A percentile compares a stretch with the other conserved stretches of the same genome.
These are phyloP conservation scores for Uloborus plumipes DNA, from an alignment of 2,888 invertebrate species.

Conservation along the genomic window DNA sequence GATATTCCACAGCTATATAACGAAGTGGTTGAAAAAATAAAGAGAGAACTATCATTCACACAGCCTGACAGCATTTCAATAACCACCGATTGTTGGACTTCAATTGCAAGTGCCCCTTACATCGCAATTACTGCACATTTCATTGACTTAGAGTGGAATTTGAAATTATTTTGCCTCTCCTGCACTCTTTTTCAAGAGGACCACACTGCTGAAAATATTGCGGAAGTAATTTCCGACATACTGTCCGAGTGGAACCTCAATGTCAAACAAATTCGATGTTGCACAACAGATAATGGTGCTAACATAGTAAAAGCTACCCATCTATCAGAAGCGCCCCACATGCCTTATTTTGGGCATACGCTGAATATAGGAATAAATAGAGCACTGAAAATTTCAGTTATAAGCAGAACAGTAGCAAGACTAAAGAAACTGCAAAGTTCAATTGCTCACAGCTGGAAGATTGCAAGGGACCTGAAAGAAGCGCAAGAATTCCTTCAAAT, in stretches of 20 bases:
- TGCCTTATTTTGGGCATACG: slow-evolving; percentile 18
- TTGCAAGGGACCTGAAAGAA: background rate
- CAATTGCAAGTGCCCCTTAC: slow-evolving; percentile 5
- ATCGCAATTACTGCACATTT: slow-evolving; percentile 20
- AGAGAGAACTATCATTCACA: background rate
- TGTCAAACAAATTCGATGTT: background rate
- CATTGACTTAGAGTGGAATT: slow-evolving; percentile 9
- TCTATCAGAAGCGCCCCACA: background rate
- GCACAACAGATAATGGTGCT: slow-evolving; percentile 23
- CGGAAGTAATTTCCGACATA: background rate
- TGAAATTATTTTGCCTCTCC: slow-evolving; percentile 9
- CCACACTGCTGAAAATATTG: slow-evolving; percentile 7
- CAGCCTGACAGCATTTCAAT: background rate
- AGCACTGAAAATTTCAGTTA: background rate
- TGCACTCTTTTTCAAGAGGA: slow-evolving; percentile 5
- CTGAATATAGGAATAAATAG: slow-evolving; percentile 12
- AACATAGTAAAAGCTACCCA: slow-evolving; percentile 19
- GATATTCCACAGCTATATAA: slow-evolving; percentile 13
- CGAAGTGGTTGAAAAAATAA: background rate
- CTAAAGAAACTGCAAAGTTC: slow-evolving; percentile 14
- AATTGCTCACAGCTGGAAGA: slow-evolving; percentile 11
- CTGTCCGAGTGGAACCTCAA: slow-evolving; percentile 17
- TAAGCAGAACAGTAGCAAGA: background rate
- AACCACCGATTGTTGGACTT: slow-evolving; percentile 33
- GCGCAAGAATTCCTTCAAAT: slow-evolving; percentile 12